phyloP scores from a whole-genome alignment of 2,888 invertebrate species.

The Idaea biselata region DNA sequence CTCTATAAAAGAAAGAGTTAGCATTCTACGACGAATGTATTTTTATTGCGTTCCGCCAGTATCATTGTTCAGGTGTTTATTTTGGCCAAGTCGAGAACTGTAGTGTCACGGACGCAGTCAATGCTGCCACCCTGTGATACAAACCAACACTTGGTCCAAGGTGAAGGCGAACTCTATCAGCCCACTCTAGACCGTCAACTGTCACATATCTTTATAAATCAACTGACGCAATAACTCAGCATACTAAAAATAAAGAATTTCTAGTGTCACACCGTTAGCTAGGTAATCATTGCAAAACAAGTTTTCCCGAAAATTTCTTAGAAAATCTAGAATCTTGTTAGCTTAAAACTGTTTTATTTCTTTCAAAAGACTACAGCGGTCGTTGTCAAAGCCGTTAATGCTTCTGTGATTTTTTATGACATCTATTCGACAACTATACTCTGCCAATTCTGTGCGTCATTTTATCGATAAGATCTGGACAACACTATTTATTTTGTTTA shows the following conservation, averaged over 20 bases:
- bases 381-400: neutral
- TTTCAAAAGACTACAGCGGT: neutral
- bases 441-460: slow-evolving; percentile 9
- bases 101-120: slow-evolving; percentile 71
- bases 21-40: slow-evolving; percentile 47
- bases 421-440: slow-evolving; percentile 14
- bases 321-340: neutral
- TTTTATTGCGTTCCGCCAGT: slow-evolving; percentile 53
- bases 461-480: slow-evolving; percentile 24
- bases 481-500: slow-evolving; percentile 15
- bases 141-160: slow-evolving; percentile 66
- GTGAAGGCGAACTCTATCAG: slow-evolving; percentile 68
- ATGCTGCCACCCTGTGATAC: slow-evolving; percentile 59
- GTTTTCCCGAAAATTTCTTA: neutral
- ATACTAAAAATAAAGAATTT: slow-evolving; percentile 31
- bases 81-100: slow-evolving; percentile 54
- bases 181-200: slow-evolving; percentile 45
- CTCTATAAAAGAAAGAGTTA: slow-evolving; percentile 32
- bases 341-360: neutral
- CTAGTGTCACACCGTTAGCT: slow-evolving; percentile 9
- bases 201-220: slow-evolving; percentile 62
- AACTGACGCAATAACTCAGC: slow-evolving; percentile 51
- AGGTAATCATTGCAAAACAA: neutral
- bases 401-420: slow-evolving; percentile 23
- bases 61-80: slow-evolving; percentile 69